phyloP scores from a whole-genome alignment of 2,888 invertebrate species.

The Uloborus plumipes region DNA sequence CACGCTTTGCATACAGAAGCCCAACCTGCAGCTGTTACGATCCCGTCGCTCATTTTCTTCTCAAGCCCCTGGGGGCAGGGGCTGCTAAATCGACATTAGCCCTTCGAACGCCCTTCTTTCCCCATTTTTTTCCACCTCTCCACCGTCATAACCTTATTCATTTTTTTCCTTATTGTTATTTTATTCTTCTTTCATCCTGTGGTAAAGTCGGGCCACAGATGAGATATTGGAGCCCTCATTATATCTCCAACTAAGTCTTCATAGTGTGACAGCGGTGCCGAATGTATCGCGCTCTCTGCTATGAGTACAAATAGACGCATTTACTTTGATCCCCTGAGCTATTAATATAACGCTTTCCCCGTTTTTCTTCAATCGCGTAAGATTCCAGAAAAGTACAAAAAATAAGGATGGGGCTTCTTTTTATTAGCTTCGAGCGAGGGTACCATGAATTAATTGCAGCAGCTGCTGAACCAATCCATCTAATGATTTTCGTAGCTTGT shows the following conservation, averaged over 20 bases:
- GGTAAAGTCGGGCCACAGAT: conserved; percentile 45
- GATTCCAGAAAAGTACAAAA: neutral
- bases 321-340: conserved; percentile 37
- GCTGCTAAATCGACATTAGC: conserved; percentile 63
- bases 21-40: conserved; percentile 56
- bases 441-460: no score
- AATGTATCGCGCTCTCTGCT: conserved; percentile 14
- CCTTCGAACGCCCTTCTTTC: conserved; percentile 16
- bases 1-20: conserved; percentile 64
- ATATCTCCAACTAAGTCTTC: conserved; percentile 61
- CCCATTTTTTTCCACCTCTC: neutral
- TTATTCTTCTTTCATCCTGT: conserved; percentile 28
- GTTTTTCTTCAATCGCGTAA: conserved; percentile 7
- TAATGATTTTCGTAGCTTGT: no score
- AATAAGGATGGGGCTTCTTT: no score
- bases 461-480: no score
- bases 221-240: conserved; percentile 52
- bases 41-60: conserved; percentile 60
- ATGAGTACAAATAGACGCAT: conserved; percentile 44
- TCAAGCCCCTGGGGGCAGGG: conserved; percentile 48
- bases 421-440: no score
- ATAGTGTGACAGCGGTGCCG: conserved; percentile 47
- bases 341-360: conserved; percentile 34
- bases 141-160: conserved; percentile 36
- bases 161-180: conserved; percentile 24